Evolutionary conservation across 2,797 vertebrate genomes (phyloP), one percentile per base, ranked within the genome.

Genomic region (Gadopsis marmoratus): DNA sequence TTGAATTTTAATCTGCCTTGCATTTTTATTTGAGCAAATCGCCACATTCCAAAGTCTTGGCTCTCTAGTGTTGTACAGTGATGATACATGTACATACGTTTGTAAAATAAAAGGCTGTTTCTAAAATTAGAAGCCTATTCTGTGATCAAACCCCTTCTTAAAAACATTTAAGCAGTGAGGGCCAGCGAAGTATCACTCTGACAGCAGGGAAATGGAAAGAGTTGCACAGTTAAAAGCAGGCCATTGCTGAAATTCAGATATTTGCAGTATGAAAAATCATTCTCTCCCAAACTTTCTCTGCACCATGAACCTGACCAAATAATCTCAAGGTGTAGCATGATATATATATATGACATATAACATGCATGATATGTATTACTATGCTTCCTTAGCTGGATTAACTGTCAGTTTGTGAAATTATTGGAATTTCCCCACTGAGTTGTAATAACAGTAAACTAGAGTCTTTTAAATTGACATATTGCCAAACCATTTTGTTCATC

Each of bases 201-300:
- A 63, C 11, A 48, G 29, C 31, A 31, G 48, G 23, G 35, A 19
- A 37, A 31, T 54, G 35, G 13, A 61, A 31, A 29, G 29, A 31
- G 33, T 33, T 43, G 58, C 16, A 56, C 11, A 74, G 13, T 51
- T 56, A 39, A 56, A 66, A 81, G 33, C 45, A 65, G 31, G 23
- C 33, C 13, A 33, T 54, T 54, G 17, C 35, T 51, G 3, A 8
- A 51, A 53, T 43, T 17, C n/a, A 14, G 16, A 65, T 17, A 11
- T 14, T 29, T 56, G 71, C 19, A 63, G 21, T 33, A 3, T 45
- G 29, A 19, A 9, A 5, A 61, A 45, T 11, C 26, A 17, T 33
- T 54, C 17, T 63, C 4, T 10, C 26, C 37, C 9, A 7, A 9
- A 7, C 21, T 61, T 7, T 61, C 43, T 19, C 16, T 1, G 16